Conservation (phyloP, 2,797 vertebrate species). For the Ibycter americanus region DNA sequence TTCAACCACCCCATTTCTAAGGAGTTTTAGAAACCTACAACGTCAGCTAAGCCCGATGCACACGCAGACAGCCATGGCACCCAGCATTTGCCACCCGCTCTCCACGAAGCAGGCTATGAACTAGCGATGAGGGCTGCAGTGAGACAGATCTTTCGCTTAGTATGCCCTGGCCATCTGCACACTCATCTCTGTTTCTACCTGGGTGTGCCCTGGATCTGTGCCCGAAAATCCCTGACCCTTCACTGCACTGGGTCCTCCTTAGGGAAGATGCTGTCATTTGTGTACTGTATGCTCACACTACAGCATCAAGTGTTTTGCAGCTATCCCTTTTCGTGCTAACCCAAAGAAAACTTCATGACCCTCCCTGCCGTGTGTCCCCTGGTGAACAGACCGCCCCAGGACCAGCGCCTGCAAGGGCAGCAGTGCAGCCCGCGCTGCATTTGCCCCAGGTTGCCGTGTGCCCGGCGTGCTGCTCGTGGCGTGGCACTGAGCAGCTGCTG, state of each 20-base stretch:
- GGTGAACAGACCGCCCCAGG: background rate
- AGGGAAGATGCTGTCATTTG: background rate
- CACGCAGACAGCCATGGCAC: fast-evolving
- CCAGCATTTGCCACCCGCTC: background rate
- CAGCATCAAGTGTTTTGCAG: background rate
- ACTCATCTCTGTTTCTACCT: background rate
- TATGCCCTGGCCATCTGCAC: background rate
- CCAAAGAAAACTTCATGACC: background rate
- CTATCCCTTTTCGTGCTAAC: background rate
- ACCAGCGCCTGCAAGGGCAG: background rate
- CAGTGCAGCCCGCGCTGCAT: background rate
- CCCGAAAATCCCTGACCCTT: background rate
- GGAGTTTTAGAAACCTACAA: background rate
- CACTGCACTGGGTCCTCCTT: fast-evolving
- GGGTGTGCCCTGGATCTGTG: background rate
- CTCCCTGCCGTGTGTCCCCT: background rate
- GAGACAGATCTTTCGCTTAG: background rate
- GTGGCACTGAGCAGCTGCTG: fast-evolving
- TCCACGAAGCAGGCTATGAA: fast-evolving
- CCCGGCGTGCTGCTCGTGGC: fast-evolving
- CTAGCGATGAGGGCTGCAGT: background rate
- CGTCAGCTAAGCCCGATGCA: background rate
- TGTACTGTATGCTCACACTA: background rate
- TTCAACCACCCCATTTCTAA: background rate
- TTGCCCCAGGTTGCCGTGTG: background rate